Percentiles rank a stretch among this genome's conserved stretches.
These are phyloP conservation scores for Melieria omissa DNA, from an alignment of 2,888 invertebrate genomes.

Conservation along the genomic window DNA sequence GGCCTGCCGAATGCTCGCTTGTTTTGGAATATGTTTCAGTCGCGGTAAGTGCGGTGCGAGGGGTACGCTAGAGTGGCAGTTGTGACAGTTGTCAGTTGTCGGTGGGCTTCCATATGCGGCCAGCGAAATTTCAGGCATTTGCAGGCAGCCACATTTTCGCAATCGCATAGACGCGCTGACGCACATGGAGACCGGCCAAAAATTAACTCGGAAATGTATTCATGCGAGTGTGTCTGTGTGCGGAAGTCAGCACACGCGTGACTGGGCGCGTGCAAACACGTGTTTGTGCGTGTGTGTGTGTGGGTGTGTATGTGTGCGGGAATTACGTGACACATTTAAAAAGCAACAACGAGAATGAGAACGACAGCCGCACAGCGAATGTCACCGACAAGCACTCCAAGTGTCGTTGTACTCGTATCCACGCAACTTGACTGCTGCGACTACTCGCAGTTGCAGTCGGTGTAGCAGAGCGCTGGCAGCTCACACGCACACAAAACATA, in stretches of 20 bases:
- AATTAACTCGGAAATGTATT: slow-evolving; percentile 13
- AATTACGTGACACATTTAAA: slow-evolving; percentile 40
- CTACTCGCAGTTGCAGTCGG: no score
- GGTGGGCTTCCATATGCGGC: background rate
- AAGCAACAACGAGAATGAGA: background rate
- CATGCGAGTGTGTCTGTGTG: background rate
- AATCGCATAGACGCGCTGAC: background rate
- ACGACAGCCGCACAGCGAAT: slow-evolving; percentile 6
- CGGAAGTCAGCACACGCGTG: background rate
- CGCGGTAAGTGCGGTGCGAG: no score
- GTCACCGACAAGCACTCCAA: slow-evolving; percentile 9
- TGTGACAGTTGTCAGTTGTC: no score
- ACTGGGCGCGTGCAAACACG: slow-evolving; percentile 2
- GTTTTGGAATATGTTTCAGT: no score
- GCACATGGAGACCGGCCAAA: slow-evolving; percentile 25
- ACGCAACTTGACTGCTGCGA: no score
- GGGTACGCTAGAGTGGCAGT: no score
- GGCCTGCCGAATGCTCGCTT: no score
- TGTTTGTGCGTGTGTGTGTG: slow-evolving; percentile 5
- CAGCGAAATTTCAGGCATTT: background rate
- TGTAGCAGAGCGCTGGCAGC: no score
- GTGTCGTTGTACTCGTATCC: slow-evolving; percentile 4
- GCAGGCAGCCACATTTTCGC: background rate
- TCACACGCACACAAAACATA: no score
- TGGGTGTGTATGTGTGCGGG: slow-evolving; percentile 23